A percentile compares a stretch with the other conserved stretches of the same genome.
Conservation (phyloP, 2,113 vertebrate genomes). For the Pachypanchax playfairii region DNA sequence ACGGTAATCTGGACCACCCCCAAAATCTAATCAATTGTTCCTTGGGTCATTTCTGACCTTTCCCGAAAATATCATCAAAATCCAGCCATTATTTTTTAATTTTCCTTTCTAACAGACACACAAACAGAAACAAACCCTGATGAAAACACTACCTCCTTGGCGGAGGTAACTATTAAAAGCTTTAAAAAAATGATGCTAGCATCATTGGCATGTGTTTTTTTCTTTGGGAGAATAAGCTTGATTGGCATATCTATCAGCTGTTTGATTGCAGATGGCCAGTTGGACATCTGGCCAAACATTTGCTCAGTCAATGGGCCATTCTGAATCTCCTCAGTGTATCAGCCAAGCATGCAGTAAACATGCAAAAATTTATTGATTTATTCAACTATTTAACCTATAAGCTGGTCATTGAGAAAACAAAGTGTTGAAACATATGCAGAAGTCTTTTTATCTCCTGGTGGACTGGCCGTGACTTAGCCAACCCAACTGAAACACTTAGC, state of each 20-base stretch:
- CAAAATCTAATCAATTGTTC: no score
- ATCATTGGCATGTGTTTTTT: background rate
- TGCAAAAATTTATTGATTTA: slow-evolving; percentile 32
- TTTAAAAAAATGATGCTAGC: background rate
- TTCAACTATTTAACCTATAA: slow-evolving; percentile 25
- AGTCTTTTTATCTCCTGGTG: slow-evolving; percentile 28
- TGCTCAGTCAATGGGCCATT: slow-evolving; percentile 50
- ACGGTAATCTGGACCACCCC: no score
- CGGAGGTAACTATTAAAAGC: no score
- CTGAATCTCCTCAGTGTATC: slow-evolving; percentile 24
- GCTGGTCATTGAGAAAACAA: slow-evolving; percentile 28
- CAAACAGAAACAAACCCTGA: no score
- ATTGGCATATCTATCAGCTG: slow-evolving; percentile 45
- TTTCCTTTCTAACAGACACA: no score
- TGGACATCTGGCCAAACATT: slow-evolving; percentile 34
- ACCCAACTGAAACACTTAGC: slow-evolving; percentile 62
- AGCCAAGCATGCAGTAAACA: slow-evolving; percentile 19
- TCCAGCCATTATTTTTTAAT: no score
- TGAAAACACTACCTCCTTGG: no score
- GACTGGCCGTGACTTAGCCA: slow-evolving; percentile 5
- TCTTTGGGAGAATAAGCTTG: background rate
- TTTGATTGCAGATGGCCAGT: slow-evolving; percentile 23
- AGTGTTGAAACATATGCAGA: slow-evolving; percentile 33
- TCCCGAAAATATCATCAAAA: no score
- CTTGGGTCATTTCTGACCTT: no score